phyloP scores from a whole-genome alignment of 2,797 vertebrate species.

The Mus minutoides region DNA sequence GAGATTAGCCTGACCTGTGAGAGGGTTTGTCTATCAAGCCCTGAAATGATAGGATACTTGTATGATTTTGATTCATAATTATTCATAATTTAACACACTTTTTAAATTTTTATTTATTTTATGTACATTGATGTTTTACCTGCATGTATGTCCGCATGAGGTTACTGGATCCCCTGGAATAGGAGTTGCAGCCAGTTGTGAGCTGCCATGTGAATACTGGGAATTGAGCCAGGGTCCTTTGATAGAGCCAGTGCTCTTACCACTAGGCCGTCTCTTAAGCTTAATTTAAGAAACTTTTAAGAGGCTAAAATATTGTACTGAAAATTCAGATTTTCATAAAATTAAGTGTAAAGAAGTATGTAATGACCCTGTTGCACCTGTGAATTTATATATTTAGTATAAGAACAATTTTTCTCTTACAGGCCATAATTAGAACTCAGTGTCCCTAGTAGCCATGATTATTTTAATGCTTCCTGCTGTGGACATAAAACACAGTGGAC shows the following conservation, averaged over 20 bases:
- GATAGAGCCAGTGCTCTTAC: too few species aligned
- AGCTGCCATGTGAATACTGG: background rate
- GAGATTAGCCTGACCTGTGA: background rate
- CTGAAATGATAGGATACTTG: background rate
- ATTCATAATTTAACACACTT: conserved; percentile 19
- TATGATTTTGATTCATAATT: conserved; percentile 41
- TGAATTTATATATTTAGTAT: conserved; percentile 25
- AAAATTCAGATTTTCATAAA: conserved; percentile 57
- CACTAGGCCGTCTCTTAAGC: background rate
- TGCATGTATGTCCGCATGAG: background rate
- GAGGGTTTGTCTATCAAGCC: background rate
- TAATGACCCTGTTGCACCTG: background rate
- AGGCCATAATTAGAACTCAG: background rate
- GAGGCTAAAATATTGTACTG: conserved; percentile 26
- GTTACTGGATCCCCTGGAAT: background rate
- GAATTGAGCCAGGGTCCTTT: background rate
- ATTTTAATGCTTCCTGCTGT: conserved; percentile 38
- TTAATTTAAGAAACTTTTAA: conserved; percentile 45
- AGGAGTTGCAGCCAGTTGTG: background rate
- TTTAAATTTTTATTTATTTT: background rate
- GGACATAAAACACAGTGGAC: background rate
- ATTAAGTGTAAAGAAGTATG: conserved; percentile 3
- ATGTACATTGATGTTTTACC: background rate
- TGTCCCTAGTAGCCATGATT: background rate
- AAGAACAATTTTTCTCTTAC: conserved; percentile 25